These are phyloP conservation scores for Drosophila mimica DNA, from an alignment of 2,888 invertebrate genomes.

Conservation along the genomic window DNA sequence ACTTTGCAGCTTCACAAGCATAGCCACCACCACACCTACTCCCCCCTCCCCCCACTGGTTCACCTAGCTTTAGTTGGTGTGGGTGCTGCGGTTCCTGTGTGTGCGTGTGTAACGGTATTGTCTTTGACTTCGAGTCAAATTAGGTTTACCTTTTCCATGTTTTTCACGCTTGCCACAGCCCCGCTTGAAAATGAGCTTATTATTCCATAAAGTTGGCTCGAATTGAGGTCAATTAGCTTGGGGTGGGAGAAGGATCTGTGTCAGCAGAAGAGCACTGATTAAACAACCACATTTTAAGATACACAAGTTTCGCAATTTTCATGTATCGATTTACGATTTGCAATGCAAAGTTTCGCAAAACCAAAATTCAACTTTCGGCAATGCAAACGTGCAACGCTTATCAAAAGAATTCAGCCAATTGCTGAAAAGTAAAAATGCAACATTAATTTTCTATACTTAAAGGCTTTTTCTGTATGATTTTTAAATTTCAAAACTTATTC, in stretches of 20 bases:
- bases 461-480: background rate
- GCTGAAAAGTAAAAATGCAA: background rate
- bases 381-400: no score
- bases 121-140: conserved; percentile 58
- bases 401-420: background rate
- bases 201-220: conserved; percentile 1
- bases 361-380: background rate
- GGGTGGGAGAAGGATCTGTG: background rate
- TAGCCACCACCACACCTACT: background rate
- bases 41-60: background rate
- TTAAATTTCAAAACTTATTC: background rate
- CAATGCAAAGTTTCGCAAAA: background rate
- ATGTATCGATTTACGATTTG: background rate
- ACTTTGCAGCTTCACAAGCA: conserved; percentile 38
- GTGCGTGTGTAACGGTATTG: conserved; percentile 16
- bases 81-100: conserved; percentile 1
- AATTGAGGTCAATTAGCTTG: background rate
- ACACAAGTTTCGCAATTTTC: background rate
- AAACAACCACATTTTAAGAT: background rate
- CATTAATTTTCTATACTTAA: background rate
- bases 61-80: background rate
- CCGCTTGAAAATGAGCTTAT: conserved; percentile 25
- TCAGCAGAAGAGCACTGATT: background rate
- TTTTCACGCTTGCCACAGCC: conserved; percentile 14
- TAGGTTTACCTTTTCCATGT: conserved; percentile 46